Evolutionary conservation across 2,888 invertebrate species (phyloP).

Genomic region (Synergus laeviventris): DNA sequence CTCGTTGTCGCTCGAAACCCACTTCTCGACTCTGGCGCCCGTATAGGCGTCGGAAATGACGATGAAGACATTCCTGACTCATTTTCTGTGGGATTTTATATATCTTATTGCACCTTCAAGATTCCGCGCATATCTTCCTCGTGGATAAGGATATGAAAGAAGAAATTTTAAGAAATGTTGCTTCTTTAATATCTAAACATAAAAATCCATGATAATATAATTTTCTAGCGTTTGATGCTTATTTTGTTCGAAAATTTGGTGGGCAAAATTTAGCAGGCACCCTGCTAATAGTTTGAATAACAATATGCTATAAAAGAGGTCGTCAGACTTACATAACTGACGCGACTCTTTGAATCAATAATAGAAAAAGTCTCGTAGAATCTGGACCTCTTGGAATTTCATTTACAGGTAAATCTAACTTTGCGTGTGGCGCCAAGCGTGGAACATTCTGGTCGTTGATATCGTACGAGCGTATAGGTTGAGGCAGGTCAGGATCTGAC

Average conservation of each 20-base stretch:
- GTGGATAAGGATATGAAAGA: not conserved
- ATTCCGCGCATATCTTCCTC: not conserved
- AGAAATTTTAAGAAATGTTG: not conserved
- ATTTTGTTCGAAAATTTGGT: too few relatives aligned
- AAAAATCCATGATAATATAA: too few relatives aligned
- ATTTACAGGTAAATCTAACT: not conserved
- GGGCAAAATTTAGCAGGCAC: too few relatives aligned
- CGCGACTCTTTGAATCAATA: not conserved
- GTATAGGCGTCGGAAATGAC: slow-evolving; percentile 24
- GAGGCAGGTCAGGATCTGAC: slow-evolving; percentile 57
- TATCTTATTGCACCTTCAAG: not conserved
- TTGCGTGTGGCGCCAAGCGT: slow-evolving; percentile 51
- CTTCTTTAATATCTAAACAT: too few relatives aligned
- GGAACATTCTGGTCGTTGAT: slow-evolving; percentile 53
- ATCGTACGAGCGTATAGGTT: slow-evolving; percentile 51
- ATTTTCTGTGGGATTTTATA: not conserved
- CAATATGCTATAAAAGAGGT: not conserved
- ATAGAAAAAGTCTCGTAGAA: not conserved
- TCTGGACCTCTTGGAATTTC: not conserved
- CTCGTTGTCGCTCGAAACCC: slow-evolving; percentile 22
- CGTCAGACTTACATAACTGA: not conserved
- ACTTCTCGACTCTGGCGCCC: slow-evolving; percentile 26
- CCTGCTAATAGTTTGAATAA: not conserved
- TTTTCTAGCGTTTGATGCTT: too few relatives aligned
- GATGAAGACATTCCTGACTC: not conserved